Conservation (phyloP, 2,888 invertebrate species). For the Epirrhoe tristata region DNA sequence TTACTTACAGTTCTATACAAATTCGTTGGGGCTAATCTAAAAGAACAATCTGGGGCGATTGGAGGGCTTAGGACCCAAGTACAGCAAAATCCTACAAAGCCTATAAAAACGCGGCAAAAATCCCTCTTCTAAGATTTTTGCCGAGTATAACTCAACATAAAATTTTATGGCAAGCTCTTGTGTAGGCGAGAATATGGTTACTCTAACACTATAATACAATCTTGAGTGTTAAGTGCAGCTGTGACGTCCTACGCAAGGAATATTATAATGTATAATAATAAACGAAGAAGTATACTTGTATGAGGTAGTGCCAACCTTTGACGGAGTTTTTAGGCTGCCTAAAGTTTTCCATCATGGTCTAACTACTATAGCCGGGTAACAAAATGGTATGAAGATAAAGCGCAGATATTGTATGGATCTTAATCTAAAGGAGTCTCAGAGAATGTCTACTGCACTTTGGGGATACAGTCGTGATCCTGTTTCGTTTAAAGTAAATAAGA, state of each 20-base stretch:
- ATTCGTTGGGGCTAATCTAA: background rate
- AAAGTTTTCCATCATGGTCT: no score
- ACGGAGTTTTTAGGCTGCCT: no score
- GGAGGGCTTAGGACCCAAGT: background rate
- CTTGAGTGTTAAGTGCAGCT: constrained; percentile 1
- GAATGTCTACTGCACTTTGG: no score
- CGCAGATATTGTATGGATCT: no score
- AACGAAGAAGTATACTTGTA: background rate
- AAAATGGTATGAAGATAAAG: no score
- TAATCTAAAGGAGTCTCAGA: no score
- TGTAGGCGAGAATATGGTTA: constrained; percentile 20
- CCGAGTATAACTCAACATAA: constrained; percentile 20
- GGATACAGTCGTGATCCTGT: no score
- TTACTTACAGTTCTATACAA: background rate
- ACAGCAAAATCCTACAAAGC: background rate
- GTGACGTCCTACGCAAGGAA: background rate
- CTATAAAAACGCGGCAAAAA: constrained; percentile 5
- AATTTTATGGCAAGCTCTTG: constrained; percentile 22
- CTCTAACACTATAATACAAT: background rate
- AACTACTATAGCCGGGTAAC: no score
- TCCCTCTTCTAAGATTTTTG: constrained; percentile 7
- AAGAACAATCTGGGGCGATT: background rate
- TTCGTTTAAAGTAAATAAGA: no score
- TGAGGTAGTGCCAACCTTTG: no score
- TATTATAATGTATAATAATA: background rate